A percentile compares a stretch with the other conserved stretches of the same genome.
phyloP scores from a whole-genome alignment of 1,140 invertebrate genomes.

The Hermatobates lingyangjiaoensis region DNA sequence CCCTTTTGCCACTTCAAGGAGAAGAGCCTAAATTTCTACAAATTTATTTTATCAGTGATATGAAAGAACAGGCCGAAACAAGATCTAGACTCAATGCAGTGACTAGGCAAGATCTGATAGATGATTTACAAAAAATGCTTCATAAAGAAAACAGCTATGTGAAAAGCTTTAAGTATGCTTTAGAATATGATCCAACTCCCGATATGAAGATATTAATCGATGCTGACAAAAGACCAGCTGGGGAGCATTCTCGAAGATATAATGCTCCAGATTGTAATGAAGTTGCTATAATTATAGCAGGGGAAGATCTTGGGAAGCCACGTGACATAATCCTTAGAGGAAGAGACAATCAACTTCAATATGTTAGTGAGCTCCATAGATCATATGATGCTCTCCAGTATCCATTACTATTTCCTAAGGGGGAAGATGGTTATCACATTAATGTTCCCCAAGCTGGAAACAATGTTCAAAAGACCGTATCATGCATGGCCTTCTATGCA shows the following conservation, averaged over 20 bases:
- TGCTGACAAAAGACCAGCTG: conserved; percentile 18
- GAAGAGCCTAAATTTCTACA: conserved; percentile 24
- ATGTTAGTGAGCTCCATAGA: conserved; percentile 25
- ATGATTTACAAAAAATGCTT: background rate
- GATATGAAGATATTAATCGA: conserved; percentile 16
- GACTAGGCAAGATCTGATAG: conserved; percentile 15
- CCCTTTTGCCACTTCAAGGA: conserved; percentile 20
- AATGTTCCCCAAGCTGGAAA: conserved; percentile 7
- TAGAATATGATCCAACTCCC: conserved; percentile 16
- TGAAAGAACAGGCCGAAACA: conserved; percentile 15
- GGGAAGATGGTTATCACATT: conserved; percentile 18
- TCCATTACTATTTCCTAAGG: conserved; percentile 27
- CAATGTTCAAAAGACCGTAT: conserved; percentile 7
- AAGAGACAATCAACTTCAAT: conserved; percentile 16
- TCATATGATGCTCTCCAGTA: conserved; percentile 30
- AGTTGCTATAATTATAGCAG: conserved; percentile 18
- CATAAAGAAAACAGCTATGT: background rate
- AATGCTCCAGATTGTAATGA: conserved; percentile 10
- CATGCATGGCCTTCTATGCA: conserved; percentile 22
- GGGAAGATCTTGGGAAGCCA: conserved; percentile 14
- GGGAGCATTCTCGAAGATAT: conserved; percentile 26
- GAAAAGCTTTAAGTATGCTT: conserved; percentile 28
- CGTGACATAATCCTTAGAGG: background rate
- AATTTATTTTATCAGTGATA: conserved; percentile 25
- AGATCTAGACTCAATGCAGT: conserved; percentile 22